These are phyloP conservation scores for Phytoseiulus persimilis DNA, from an alignment of 2,888 invertebrate species.

Conservation along the genomic window DNA sequence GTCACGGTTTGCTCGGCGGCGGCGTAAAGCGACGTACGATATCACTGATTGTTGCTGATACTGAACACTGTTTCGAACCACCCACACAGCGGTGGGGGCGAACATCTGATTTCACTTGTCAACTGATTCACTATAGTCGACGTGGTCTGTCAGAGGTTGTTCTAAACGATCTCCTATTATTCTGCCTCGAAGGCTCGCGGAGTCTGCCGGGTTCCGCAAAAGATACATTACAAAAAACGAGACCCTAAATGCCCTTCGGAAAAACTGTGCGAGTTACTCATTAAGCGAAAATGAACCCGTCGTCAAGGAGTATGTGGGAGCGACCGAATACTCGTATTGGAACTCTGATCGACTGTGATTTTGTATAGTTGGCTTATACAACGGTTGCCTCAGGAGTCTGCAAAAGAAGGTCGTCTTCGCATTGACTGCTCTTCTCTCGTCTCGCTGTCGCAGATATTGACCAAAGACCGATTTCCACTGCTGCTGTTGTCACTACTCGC, in stretches of 20 bases:
- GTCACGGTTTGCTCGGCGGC: background rate
- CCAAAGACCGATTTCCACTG: background rate
- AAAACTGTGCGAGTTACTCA: slow-evolving; percentile 5
- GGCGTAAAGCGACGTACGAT: background rate
- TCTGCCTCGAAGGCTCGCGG: background rate
- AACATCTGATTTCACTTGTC: background rate
- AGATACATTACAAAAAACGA: background rate
- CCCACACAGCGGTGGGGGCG: background rate
- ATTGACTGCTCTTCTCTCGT: slow-evolving; percentile 42
- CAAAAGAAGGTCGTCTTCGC: slow-evolving; percentile 47
- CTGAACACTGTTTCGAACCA: background rate
- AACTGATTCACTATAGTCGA: background rate
- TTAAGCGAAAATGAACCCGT: background rate
- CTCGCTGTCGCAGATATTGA: background rate
- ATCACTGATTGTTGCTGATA: background rate
- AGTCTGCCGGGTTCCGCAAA: background rate
- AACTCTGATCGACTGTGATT: background rate
- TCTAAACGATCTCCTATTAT: no score
- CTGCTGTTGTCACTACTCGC: background rate
- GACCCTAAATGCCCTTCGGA: background rate
- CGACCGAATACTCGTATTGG: background rate
- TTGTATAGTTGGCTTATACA: slow-evolving; percentile 12
- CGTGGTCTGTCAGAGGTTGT: no score
- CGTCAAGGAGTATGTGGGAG: background rate
- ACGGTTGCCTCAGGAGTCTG: slow-evolving; percentile 27